Percentiles rank a stretch among this genome's conserved stretches.
phyloP scores from a whole-genome alignment of 2,113 vertebrate genomes.

The Oxygymnocypris stewartii region DNA sequence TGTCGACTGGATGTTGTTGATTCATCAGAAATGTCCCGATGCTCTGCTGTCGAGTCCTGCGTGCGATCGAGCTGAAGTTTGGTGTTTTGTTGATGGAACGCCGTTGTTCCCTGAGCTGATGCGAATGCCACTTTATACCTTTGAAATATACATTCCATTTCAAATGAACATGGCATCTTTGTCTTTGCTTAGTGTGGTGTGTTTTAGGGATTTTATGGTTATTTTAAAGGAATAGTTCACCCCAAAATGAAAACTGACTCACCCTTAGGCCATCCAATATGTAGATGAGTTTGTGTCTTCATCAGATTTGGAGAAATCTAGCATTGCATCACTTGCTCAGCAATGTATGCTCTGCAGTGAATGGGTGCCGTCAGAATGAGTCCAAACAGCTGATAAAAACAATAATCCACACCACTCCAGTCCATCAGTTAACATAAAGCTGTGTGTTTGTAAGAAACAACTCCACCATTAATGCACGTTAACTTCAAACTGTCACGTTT shows the following conservation, averaged over 20 bases:
- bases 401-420: neutral
- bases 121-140: conserved; percentile 84
- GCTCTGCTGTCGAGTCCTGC: neutral
- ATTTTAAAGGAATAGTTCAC: neutral
- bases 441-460: neutral
- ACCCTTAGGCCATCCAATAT: neutral
- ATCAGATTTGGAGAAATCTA: neutral
- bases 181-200: conserved; percentile 45
- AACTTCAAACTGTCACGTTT: neutral
- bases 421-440: neutral
- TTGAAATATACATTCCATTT: conserved; percentile 87
- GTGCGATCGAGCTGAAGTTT: conserved; percentile 63
- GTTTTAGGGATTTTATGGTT: neutral
- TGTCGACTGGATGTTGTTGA: neutral
- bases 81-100: neutral
- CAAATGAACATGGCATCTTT: conserved; percentile 73
- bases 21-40: neutral
- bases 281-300: neutral
- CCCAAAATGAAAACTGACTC: neutral
- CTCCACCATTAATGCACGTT: neutral
- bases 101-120: neutral
- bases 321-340: neutral
- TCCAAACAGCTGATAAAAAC: neutral
- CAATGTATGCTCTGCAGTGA: neutral
- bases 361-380: neutral